These are phyloP conservation scores for Dicyrtomina minuta DNA, from an alignment of 2,888 invertebrate genomes.

Conservation along the genomic window DNA sequence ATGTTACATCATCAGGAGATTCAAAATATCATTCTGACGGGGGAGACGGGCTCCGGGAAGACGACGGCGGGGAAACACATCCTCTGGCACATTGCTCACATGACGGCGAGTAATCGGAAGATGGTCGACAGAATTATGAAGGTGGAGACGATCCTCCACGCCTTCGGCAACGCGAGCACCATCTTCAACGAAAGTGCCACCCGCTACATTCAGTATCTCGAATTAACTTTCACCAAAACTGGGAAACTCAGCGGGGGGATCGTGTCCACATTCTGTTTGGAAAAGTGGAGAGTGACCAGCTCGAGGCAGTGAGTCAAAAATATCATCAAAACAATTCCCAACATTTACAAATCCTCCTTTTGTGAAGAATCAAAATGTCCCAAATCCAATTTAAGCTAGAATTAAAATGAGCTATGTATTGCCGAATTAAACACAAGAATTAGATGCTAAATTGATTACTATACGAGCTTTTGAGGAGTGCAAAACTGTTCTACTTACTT, in stretches of 20 bases:
- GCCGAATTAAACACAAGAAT: too few species aligned
- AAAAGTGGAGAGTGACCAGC: constrained; percentile 79
- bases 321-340: too few species aligned
- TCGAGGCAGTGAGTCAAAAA: constrained; percentile 56
- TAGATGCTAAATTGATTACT: too few species aligned
- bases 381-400: too few species aligned
- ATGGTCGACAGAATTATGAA: constrained; percentile 63
- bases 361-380: too few species aligned
- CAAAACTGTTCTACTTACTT: too few species aligned
- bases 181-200: constrained; percentile 83
- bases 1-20: constrained; percentile 83
- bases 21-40: constrained; percentile 83
- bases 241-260: constrained; percentile 87
- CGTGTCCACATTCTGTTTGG: constrained; percentile 81
- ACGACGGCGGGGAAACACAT: constrained; percentile 78
- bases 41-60: constrained; percentile 90
- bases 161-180: constrained; percentile 81
- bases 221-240: constrained; percentile 78
- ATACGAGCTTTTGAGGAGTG: too few species aligned
- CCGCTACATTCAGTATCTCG: constrained; percentile 75
- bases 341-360: too few species aligned
- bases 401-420: too few species aligned
- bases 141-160: constrained; percentile 71
- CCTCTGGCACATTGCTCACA: constrained; percentile 75
- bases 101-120: constrained; percentile 65